Conservation (phyloP, 2,113 vertebrate genomes). For the Siniperca chuatsi region DNA sequence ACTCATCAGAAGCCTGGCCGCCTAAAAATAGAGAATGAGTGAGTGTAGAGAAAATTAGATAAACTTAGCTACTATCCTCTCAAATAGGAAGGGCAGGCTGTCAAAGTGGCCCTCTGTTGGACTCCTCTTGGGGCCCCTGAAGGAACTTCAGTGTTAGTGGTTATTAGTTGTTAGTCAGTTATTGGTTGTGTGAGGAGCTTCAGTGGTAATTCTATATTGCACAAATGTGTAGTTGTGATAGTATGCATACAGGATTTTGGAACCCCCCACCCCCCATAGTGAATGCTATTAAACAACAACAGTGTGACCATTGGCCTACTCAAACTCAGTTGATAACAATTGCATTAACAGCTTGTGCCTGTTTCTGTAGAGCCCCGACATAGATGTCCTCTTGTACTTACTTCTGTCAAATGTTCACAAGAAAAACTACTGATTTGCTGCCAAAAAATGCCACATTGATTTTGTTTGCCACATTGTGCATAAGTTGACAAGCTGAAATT, state of each 20-base stretch:
- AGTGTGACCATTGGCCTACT: background rate
- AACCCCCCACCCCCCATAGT: too few species aligned
- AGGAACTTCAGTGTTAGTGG: background rate
- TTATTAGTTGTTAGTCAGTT: background rate
- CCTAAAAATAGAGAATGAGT: conserved; percentile 67
- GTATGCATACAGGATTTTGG: background rate
- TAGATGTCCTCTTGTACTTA: background rate
- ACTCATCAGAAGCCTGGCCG: conserved; percentile 37
- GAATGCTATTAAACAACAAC: background rate
- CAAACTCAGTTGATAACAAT: background rate
- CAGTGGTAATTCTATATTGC: background rate
- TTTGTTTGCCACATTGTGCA: background rate
- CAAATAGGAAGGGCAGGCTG: conserved; percentile 17
- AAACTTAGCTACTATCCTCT: conserved; percentile 23
- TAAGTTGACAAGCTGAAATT: background rate
- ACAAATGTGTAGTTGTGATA: background rate
- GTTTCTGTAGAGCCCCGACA: background rate
- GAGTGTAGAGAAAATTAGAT: conserved; percentile 54
- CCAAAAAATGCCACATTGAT: background rate
- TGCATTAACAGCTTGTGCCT: background rate
- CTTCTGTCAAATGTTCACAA: background rate
- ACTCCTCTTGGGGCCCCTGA: background rate
- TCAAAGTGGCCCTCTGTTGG: conserved; percentile 23
- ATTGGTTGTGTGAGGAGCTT: conserved; percentile 13
- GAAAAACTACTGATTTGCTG: background rate